phyloP scores from a whole-genome alignment of 2,888 invertebrate species.

The Empis livida region DNA sequence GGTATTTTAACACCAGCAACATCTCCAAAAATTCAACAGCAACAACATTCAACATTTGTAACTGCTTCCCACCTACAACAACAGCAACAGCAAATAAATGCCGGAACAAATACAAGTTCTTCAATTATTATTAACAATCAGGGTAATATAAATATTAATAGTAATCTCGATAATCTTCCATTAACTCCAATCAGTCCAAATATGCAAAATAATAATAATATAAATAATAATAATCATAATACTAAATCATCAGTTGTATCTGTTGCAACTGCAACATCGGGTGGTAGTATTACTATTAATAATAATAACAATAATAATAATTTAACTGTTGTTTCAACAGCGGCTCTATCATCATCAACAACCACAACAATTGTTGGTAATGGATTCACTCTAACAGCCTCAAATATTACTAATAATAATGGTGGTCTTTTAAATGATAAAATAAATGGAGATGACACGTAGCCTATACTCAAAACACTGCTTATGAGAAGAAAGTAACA shows the following conservation, averaged over 20 bases:
- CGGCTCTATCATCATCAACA: slow-evolving; percentile 10
- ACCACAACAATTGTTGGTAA: slow-evolving; percentile 14
- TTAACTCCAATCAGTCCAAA: slow-evolving; percentile 33
- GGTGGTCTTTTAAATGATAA: slow-evolving; percentile 12
- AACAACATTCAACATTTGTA: slow-evolving; percentile 23
- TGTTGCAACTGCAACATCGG: slow-evolving; percentile 12
- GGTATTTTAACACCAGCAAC: slow-evolving; percentile 41
- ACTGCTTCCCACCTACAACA: slow-evolving; percentile 17
- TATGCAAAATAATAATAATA: slow-evolving; percentile 23
- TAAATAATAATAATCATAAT: slow-evolving; percentile 15
- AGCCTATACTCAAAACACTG: slow-evolving; percentile 38
- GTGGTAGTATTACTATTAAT: slow-evolving; percentile 9
- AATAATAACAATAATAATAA: slow-evolving; percentile 8
- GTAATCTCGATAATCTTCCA: slow-evolving; percentile 26
- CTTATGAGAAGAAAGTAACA: slow-evolving; percentile 28
- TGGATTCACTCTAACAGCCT: slow-evolving; percentile 13
- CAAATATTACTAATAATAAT: slow-evolving; percentile 12
- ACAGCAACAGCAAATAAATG: slow-evolving; percentile 13
- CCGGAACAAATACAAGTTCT: not conserved
- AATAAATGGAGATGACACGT: slow-evolving; percentile 31
- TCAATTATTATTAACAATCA: slow-evolving; percentile 12
- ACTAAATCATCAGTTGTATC: slow-evolving; percentile 19
- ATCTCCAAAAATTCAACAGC: slow-evolving; percentile 37
- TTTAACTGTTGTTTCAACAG: slow-evolving; percentile 8
- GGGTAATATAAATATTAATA: slow-evolving; percentile 12